A percentile compares a stretch with the other conserved stretches of the same genome.
Evolutionary conservation across 1,140 invertebrate species (phyloP).

Genomic region (Drosophila sproati): DNA sequence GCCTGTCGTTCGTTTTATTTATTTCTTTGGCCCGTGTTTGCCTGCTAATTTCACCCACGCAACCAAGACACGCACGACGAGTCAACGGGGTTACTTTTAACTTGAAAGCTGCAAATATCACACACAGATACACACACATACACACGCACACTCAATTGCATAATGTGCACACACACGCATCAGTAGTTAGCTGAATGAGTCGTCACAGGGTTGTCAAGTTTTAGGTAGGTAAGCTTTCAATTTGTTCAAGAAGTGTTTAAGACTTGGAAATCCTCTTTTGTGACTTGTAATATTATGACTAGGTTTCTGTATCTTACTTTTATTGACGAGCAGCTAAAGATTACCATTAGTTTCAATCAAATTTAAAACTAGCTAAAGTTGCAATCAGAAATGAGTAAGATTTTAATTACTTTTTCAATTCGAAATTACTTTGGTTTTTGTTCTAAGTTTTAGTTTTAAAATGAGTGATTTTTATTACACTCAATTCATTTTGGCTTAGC

Average conservation of each 20-base stretch:
- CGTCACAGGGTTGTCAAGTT: conserved; percentile 45
- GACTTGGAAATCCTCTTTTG: too few species aligned
- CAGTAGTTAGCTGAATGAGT: conserved; percentile 8
- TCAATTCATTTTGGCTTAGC: too few species aligned
- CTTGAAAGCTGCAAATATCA: conserved; percentile 36
- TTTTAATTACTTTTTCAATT: too few species aligned
- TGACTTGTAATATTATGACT: too few species aligned
- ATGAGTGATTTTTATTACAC: too few species aligned
- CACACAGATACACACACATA: conserved; percentile 14
- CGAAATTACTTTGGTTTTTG: too few species aligned
- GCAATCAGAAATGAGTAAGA: too few species aligned
- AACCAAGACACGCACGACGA: conserved; percentile 45
- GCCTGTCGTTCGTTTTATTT: conserved; percentile 70
- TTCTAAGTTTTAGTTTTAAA: too few species aligned
- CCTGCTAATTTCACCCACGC: conserved; percentile 71
- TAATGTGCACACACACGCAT: conserved; percentile 35
- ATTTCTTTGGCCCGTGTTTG: conserved; percentile 78
- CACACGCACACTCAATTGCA: conserved; percentile 36
- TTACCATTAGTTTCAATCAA: too few species aligned
- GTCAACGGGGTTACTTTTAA: conserved; percentile 38
- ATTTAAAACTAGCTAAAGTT: too few species aligned
- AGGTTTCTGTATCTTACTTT: too few species aligned
- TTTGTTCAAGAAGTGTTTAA: neutral
- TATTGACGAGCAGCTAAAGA: too few species aligned
- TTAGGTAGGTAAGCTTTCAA: neutral